Evolutionary conservation across 2,797 vertebrate species (phyloP).

Genomic region (Triplophysa bombifrons): DNA sequence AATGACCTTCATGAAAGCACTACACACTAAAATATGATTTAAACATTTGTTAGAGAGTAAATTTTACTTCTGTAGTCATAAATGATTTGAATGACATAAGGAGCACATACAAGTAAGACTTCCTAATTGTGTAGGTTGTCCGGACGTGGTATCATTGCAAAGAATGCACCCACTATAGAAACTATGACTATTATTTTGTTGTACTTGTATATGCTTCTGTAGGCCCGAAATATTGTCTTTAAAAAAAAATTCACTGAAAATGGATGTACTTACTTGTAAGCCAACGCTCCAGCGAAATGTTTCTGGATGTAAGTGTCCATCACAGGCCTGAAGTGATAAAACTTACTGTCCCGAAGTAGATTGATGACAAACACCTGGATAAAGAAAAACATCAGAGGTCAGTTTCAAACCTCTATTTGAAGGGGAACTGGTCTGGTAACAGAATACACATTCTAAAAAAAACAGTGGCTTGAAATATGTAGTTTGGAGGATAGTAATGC

Average conservation of each 20-base stretch:
- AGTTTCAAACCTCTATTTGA: too few relatives aligned
- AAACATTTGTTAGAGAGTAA: background rate
- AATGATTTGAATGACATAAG: too few relatives aligned
- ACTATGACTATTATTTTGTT: background rate
- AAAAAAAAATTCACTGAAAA: background rate
- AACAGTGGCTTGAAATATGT: too few relatives aligned
- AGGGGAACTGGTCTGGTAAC: too few relatives aligned
- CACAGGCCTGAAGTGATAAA: slow-evolving; percentile 97
- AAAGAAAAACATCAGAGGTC: slow-evolving; percentile 29
- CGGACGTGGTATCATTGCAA: background rate
- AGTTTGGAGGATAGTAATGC: background rate
- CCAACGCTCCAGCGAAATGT: slow-evolving; percentile 96
- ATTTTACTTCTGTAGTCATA: background rate
- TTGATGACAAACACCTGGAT: slow-evolving; percentile 97
- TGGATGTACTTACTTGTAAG: slow-evolving; percentile 86
- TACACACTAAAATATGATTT: background rate
- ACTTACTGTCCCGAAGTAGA: slow-evolving; percentile 96
- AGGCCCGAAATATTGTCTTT: background rate
- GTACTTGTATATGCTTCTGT: background rate
- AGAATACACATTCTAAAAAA: too few relatives aligned
- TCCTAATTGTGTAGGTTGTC: background rate
- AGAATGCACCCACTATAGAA: background rate
- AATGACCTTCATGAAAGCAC: too few relatives aligned
- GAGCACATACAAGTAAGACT: too few relatives aligned
- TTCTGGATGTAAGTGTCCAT: slow-evolving; percentile 99